phyloP scores from a whole-genome alignment of 2,113 vertebrate genomes.

The Orientallactaga bullata region DNA sequence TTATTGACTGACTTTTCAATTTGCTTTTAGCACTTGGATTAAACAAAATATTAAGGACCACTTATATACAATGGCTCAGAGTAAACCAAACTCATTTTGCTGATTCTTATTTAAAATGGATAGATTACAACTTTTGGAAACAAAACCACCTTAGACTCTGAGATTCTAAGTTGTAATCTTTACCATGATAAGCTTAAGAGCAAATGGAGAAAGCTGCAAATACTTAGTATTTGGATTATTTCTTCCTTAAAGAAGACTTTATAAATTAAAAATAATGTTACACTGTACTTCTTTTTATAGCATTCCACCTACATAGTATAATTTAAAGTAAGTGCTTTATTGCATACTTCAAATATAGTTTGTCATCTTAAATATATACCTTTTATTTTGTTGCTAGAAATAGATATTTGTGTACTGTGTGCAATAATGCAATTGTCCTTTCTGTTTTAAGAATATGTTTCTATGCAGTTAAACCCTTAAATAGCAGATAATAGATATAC shows the following conservation, averaged over 20 bases:
- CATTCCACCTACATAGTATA: conserved; percentile 45
- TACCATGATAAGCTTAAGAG: conserved; percentile 24
- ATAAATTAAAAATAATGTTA: conserved; percentile 42
- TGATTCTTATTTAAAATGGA: neutral
- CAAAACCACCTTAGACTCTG: neutral
- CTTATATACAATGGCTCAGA: neutral
- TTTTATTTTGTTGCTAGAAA: conserved; percentile 48
- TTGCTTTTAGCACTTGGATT: neutral
- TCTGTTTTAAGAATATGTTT: neutral
- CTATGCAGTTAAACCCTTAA: neutral
- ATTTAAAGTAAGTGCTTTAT: conserved; percentile 63
- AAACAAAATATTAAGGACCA: neutral
- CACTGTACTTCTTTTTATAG: conserved; percentile 57
- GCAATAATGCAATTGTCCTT: neutral
- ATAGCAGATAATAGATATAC: neutral
- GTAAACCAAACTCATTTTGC: neutral
- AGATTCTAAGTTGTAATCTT: conserved; percentile 38
- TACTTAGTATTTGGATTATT: neutral
- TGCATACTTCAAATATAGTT: conserved; percentile 47
- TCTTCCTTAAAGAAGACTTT: conserved; percentile 7
- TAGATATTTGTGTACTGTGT: neutral
- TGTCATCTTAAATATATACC: conserved; percentile 45
- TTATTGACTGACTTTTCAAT: neutral
- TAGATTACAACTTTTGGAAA: neutral
- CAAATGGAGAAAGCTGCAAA: neutral